Evolutionary conservation across 2,888 invertebrate genomes (phyloP), one percentile per base, ranked within the genome.

Genomic region (Anagyrus pseudococci): DNA sequence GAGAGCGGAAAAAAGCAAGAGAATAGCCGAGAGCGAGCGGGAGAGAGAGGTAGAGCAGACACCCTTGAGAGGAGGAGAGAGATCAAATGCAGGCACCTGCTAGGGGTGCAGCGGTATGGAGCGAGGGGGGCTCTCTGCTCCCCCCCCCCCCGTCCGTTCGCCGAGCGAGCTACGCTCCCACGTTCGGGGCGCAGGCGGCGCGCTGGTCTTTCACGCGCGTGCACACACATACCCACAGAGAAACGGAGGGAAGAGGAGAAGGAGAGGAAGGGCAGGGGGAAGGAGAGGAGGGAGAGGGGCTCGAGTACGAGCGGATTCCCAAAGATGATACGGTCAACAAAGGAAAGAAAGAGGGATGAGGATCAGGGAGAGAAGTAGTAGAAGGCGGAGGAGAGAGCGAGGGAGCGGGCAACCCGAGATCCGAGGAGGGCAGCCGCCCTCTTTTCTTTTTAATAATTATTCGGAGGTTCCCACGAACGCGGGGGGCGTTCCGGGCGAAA

Each of bases 311-410:
- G 68, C 63, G 78, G 75, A 79, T 78, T 75, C 73, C 73, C 73
- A 71, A 76, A 77, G 77, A 77, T 76, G 77, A 79, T 79, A 79
- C 74, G 77, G 77, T 79, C 79, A 77, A 79, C 78, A 79, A 78
- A 76, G 72, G 69, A n/a, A n/a, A n/a, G n/a, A n/a, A n/a, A n/a
- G n/a, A n/a, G n/a, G n/a, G n/a, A n/a, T n/a, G n/a, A n/a, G n/a
- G n/a, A n/a, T n/a, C n/a, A n/a, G n/a, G n/a, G n/a, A n/a, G n/a
- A n/a, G n/a, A n/a, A n/a, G n/a, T n/a, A n/a, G n/a, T n/a, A 74
- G 73, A 13, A 55, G 19, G 23, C n/a, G 58, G 6, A 15, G 22
- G 25, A 47, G n/a, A 46, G 46, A 55, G 55, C 19, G 37, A 40
- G 41, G n/a, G n/a, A n/a, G n/a, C n/a, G n/a, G 33, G 61, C 62